phyloP scores from a whole-genome alignment of 2,888 invertebrate genomes.

The Sphinx pinastri region DNA sequence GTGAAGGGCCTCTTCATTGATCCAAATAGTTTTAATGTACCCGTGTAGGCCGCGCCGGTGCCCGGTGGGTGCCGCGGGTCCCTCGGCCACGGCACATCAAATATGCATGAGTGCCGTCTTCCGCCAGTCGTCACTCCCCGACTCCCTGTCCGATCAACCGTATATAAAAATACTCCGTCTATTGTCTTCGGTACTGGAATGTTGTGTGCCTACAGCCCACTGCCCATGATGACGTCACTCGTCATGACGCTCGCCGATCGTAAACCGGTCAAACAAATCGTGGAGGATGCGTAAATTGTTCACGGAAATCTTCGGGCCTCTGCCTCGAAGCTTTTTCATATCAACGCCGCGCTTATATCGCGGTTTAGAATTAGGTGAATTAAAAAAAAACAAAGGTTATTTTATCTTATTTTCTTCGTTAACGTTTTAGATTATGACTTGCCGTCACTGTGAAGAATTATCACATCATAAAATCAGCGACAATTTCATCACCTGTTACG shows the following conservation, averaged over 20 bases:
- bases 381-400: no score
- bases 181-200: conserved; percentile 32
- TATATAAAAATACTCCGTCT: conserved; percentile 42
- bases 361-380: background rate
- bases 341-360: background rate
- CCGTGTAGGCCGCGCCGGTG: background rate
- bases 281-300: conserved; percentile 18
- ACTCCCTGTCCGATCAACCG: conserved; percentile 38
- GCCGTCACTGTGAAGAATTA: background rate
- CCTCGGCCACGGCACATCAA: conserved; percentile 58
- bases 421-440: background rate
- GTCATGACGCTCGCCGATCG: conserved; percentile 4
- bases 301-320: conserved; percentile 22
- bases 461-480: background rate
- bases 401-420: background rate
- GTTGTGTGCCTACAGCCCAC: conserved; percentile 1
- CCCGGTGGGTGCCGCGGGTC: conserved; percentile 43
- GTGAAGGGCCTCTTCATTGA: conserved; percentile 14
- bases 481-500: background rate
- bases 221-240: conserved; percentile 6
- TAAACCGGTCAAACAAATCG: conserved; percentile 16
- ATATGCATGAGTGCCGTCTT: conserved; percentile 65
- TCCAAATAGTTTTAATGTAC: background rate
- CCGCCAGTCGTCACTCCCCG: conserved; percentile 45
- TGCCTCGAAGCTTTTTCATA: conserved; percentile 1